phyloP scores from a whole-genome alignment of 2,797 vertebrate genomes.

The Coregonus ussuriensis region DNA sequence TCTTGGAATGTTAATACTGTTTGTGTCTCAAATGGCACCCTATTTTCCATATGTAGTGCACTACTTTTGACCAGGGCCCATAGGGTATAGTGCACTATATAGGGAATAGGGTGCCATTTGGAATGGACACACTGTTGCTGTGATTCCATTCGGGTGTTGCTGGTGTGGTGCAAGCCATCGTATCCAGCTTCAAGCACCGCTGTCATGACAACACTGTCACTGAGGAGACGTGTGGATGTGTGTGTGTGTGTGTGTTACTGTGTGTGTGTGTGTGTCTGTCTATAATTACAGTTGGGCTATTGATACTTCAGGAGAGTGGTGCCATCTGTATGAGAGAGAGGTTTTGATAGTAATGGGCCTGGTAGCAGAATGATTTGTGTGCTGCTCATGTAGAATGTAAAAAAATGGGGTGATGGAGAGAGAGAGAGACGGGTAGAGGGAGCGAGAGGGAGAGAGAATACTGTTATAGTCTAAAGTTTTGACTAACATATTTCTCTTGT shows the following conservation, averaged over 20 bases:
- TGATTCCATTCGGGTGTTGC: conserved; percentile 32
- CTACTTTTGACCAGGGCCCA: too few relatives aligned
- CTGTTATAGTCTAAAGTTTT: too few relatives aligned
- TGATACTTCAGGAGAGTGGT: conserved; percentile 23
- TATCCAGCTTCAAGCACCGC: conserved; percentile 47
- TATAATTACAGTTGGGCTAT: conserved; percentile 42
- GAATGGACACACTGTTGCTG: neutral
- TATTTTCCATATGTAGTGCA: too few relatives aligned
- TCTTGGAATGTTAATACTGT: conserved; percentile 61
- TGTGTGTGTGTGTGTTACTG: too few relatives aligned
- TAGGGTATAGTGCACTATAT: too few relatives aligned
- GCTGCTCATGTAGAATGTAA: neutral
- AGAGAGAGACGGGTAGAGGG: neutral
- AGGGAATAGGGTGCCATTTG: too few relatives aligned
- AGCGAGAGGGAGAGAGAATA: neutral
- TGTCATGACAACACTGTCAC: conserved; percentile 73
- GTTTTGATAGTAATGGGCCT: neutral
- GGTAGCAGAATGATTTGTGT: neutral
- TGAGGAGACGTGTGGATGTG: conserved; percentile 14
- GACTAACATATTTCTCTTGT: neutral
- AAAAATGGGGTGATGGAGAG: neutral
- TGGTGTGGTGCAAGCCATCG: conserved; percentile 55
- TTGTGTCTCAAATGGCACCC: too few relatives aligned
- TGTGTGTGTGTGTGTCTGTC: conserved; percentile 1
- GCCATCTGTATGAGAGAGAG: neutral